Conservation (phyloP, 2,888 invertebrate species). For the Lottia gigantea region DNA sequence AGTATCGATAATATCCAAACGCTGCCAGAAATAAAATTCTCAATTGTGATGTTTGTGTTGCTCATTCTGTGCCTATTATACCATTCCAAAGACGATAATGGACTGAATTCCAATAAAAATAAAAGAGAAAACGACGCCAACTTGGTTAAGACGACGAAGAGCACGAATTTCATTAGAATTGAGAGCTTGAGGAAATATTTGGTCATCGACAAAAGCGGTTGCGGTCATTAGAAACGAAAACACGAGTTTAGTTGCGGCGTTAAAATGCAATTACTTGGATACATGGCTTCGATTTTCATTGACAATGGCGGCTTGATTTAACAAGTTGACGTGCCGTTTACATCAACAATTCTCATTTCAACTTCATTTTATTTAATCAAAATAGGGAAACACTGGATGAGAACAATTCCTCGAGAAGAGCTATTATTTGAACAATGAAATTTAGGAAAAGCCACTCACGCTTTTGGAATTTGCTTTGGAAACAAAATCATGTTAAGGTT, state of each 20-base stretch:
- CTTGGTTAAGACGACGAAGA: background rate
- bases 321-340: constrained; percentile 2
- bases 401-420: background rate
- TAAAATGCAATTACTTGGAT: constrained; percentile 2
- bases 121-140: background rate
- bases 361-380: constrained; percentile 3
- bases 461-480: constrained; percentile 16
- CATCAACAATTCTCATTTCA: constrained; percentile 7
- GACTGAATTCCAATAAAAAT: background rate
- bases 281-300: background rate
- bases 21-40: background rate
- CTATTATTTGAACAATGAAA: constrained; percentile 25
- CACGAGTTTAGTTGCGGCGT: background rate
- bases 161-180: constrained; percentile 7
- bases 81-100: constrained; percentile 16
- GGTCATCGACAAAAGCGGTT: constrained; percentile 3
- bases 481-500: constrained; percentile 19
- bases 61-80: background rate
- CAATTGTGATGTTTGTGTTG: background rate
- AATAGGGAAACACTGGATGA: constrained; percentile 16
- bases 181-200: constrained; percentile 4
- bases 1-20: background rate
- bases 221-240: background rate
- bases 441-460: constrained; percentile 16
- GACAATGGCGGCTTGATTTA: constrained; percentile 2